These are phyloP conservation scores for Dysdera silvatica DNA, from an alignment of 1,140 invertebrate species.

Conservation along the genomic window DNA sequence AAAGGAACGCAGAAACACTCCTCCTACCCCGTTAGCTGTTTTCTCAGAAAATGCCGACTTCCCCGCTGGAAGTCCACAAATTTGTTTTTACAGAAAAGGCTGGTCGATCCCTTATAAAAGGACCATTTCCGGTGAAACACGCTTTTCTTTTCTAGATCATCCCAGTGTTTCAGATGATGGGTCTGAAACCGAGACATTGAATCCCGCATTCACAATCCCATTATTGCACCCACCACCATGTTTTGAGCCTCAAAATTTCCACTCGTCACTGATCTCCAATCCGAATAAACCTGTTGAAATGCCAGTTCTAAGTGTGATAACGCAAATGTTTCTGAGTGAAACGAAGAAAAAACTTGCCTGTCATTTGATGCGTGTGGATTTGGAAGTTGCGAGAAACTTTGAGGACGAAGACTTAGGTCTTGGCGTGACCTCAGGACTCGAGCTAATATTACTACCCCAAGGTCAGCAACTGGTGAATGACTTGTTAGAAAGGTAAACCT, in stretches of 20 bases:
- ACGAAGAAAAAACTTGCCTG: conserved; percentile 70
- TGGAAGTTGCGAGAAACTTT: conserved; percentile 57
- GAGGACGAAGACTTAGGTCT: conserved; percentile 52
- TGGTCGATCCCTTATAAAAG: no score
- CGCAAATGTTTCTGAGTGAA: conserved; percentile 61
- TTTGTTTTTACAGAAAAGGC: conserved; percentile 2
- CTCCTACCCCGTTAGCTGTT: no score
- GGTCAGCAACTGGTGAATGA: conserved; percentile 71
- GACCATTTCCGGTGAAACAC: conserved; percentile 8
- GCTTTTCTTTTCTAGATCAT: conserved; percentile 17
- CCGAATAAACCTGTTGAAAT: conserved; percentile 80
- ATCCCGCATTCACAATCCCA: conserved; percentile 32
- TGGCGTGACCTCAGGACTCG: conserved; percentile 64
- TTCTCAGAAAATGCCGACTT: not conserved
- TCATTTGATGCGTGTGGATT: conserved; percentile 74
- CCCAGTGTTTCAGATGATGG: conserved; percentile 13
- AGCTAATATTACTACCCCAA: conserved; percentile 71
- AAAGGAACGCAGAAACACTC: not conserved
- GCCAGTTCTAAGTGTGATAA: conserved; percentile 66
- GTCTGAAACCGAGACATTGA: not conserved
- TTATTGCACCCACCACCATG: conserved; percentile 48
- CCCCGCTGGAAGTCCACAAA: not conserved
- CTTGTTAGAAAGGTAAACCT: conserved; percentile 79
- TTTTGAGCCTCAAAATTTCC: conserved; percentile 66
- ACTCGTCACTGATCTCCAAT: conserved; percentile 50